Base-by-base conservation (phyloP, 1,140 invertebrate genomes). In the Drosophila mayri region DNA sequence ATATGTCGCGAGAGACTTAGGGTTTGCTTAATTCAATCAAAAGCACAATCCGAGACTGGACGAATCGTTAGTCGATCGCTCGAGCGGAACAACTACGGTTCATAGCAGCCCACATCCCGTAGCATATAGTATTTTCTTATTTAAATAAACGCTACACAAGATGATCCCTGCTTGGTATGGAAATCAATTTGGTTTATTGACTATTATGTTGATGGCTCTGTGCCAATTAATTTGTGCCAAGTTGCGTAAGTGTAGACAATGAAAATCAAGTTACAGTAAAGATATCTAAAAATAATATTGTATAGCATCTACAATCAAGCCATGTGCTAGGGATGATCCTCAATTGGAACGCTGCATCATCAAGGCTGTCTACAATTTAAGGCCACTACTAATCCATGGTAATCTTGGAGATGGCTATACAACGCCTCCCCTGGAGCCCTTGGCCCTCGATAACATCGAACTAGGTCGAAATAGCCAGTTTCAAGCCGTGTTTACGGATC, bases 371-470 rank as follows among this genome's bases (percentile, higher is more conserved):
- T 92, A 94, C 38, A 55, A 84, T 18, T 67, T 95, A 38, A 92
- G 91, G 47, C 94, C 94, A 4, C 80, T 94, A 43, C 74, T 95
- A 20, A 93, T 90, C 4, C 81, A 91, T 59, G 95, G 95, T 6
- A 79, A 92, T 68, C 61, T 93, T 7, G 92, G 92, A 7, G 92
- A 92, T 71, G 92, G 92, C 9, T 92, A 78, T 47, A 60, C 40
- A 20, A 91, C 83, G 7, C 91, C 92, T 20, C 76, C 92, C 4
- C 60, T 93, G 54, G 92, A 93, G 58, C 92, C 92, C 5, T 35
- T 93, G 32, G 44, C 61, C 28, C 64, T 93, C 25, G 92, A 93
- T 32, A 86, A 92, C 64, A 93, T 93, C 16, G 80, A 91, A 52
- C 70, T 93, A 25, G 77, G 81, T 7, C 43, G 79, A 41, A 82